Conservation (phyloP, 2,888 invertebrate species). For the Eupithecia pulchellata region DNA sequence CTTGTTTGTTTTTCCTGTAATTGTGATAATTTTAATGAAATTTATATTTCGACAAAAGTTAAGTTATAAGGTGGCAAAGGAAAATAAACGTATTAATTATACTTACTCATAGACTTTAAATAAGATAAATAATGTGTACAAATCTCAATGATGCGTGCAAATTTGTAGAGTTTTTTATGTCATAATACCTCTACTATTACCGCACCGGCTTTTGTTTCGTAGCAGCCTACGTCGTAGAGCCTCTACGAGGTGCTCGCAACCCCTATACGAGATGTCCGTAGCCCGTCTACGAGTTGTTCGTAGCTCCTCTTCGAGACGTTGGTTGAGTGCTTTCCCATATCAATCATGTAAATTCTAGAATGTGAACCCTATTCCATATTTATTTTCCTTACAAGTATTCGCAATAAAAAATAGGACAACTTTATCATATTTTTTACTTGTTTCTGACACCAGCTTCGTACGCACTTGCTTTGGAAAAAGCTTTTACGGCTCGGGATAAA, state of each 20-base stretch:
- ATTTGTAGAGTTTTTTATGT: neutral
- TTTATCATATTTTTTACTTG: conserved; percentile 9
- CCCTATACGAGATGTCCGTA: conserved; percentile 14
- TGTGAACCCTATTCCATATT: conserved; percentile 6
- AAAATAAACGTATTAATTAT: neutral
- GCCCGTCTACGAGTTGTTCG: neutral
- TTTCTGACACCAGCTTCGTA: neutral
- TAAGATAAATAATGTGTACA: too few species aligned
- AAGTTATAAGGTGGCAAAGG: neutral
- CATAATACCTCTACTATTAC: neutral
- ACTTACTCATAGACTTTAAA: neutral
- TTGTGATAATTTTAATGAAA: neutral
- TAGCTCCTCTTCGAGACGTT: conserved; percentile 14
- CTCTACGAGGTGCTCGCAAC: conserved; percentile 19
- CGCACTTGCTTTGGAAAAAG: neutral
- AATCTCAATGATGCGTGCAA: too few species aligned
- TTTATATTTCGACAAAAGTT: neutral
- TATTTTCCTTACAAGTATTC: conserved; percentile 5
- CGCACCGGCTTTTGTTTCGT: conserved; percentile 19
- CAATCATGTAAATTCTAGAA: conserved; percentile 26
- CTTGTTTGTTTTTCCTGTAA: neutral
- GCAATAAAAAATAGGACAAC: neutral
- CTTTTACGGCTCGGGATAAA: neutral
- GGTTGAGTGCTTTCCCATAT: conserved; percentile 34
- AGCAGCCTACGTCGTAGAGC: conserved; percentile 22